These are phyloP conservation scores for Pemphigus obesinymphae DNA, from an alignment of 1,140 invertebrate genomes.

Conservation along the genomic window DNA sequence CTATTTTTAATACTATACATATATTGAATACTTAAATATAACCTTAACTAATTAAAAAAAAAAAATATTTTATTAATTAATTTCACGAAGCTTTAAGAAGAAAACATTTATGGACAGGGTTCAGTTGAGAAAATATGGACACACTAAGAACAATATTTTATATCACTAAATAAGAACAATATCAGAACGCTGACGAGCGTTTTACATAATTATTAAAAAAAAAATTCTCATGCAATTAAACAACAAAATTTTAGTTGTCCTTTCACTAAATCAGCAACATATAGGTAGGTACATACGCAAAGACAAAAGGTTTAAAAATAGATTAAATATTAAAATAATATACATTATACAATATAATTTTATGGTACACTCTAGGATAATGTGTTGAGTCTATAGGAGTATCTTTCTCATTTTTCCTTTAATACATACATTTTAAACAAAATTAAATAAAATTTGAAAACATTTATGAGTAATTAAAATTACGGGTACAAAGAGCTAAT, in stretches of 20 bases:
- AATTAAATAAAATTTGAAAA: background rate
- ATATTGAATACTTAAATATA: slow-evolving; percentile 37
- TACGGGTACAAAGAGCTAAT: background rate
- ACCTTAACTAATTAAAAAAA: slow-evolving; percentile 20
- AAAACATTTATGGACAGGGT: slow-evolving; percentile 26
- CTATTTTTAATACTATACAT: slow-evolving; percentile 39
- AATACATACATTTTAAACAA: slow-evolving; percentile 2
- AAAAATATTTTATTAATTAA: background rate
- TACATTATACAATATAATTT: slow-evolving; percentile 11
- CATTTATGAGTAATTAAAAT: slow-evolving; percentile 15
- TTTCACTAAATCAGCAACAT: slow-evolving; percentile 28
- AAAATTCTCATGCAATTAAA: slow-evolving; percentile 4
- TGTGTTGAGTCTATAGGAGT: slow-evolving; percentile 7
- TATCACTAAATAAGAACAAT: slow-evolving; percentile 24
- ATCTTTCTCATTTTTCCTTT: background rate
- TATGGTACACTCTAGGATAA: slow-evolving; percentile 30
- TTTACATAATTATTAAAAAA: slow-evolving; percentile 29
- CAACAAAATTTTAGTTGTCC: slow-evolving; percentile 8
- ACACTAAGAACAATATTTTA: slow-evolving; percentile 35
- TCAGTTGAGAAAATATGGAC: slow-evolving; percentile 17
- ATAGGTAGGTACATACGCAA: slow-evolving; percentile 10
- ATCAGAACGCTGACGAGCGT: background rate
- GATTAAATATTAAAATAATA: slow-evolving; percentile 29
- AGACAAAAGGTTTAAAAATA: slow-evolving; percentile 11
- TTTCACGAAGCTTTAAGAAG: slow-evolving; percentile 35